phyloP scores from a whole-genome alignment of 2,888 invertebrate genomes.

The Leucophenga maculata region DNA sequence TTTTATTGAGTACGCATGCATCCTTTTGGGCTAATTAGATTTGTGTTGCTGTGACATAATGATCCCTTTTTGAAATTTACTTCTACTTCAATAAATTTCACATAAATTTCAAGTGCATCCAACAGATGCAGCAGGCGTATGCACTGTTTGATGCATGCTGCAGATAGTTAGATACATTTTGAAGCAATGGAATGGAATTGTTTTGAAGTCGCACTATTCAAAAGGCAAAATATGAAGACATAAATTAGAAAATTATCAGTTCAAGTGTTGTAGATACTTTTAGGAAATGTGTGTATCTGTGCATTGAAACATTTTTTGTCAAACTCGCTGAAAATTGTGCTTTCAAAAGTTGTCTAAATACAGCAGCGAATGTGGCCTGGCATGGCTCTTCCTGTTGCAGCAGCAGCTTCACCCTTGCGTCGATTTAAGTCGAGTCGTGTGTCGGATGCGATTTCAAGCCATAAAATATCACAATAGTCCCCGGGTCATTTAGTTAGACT shows the following conservation, averaged over 20 bases:
- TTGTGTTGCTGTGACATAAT: constrained; percentile 32
- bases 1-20: constrained; percentile 19
- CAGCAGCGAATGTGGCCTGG: constrained; percentile 23
- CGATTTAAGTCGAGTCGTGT: constrained; percentile 42
- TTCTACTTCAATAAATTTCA: neutral
- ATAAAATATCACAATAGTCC: constrained; percentile 73
- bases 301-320: too few species aligned
- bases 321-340: neutral
- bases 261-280: neutral
- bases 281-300: too few species aligned
- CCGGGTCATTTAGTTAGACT: constrained; percentile 70
- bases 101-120: constrained; percentile 27
- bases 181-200: constrained; percentile 45
- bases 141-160: neutral
- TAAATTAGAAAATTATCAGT: constrained; percentile 54
- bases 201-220: constrained; percentile 40
- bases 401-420: constrained; percentile 25
- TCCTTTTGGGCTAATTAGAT: constrained; percentile 56
- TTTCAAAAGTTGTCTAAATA: too few species aligned
- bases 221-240: constrained; percentile 36
- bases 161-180: neutral
- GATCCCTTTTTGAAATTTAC: neutral
- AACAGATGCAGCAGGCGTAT: constrained; percentile 3
- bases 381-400: neutral
- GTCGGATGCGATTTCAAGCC: constrained; percentile 69